A percentile compares a stretch with the other conserved stretches of the same genome.
These are phyloP conservation scores for Motacilla alba DNA, from an alignment of 2,113 vertebrate species.

Conservation along the genomic window DNA sequence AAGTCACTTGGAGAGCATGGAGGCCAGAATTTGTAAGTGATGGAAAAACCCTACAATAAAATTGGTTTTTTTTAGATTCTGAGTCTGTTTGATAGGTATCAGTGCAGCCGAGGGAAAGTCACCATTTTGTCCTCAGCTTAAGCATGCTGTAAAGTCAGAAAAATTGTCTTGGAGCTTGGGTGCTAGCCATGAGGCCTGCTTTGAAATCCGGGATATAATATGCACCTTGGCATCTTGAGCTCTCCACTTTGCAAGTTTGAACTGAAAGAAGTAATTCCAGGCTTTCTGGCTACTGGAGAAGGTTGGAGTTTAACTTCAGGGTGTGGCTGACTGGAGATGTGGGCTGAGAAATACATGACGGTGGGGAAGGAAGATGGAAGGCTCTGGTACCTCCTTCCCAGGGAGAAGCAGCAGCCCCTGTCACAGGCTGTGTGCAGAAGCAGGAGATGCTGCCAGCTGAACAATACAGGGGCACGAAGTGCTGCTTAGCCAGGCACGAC, in stretches of 20 bases:
- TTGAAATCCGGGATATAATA: not conserved
- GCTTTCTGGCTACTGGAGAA: not conserved
- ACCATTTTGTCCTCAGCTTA: not conserved
- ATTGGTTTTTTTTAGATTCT: not conserved
- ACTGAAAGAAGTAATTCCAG: not conserved
- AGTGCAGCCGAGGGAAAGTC: not conserved
- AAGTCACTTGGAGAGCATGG: not conserved
- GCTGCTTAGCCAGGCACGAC: constrained; percentile 48
- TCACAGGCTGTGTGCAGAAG: constrained; percentile 11
- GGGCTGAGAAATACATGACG: not conserved
- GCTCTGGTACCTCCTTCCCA: not conserved
- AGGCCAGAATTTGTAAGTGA: not conserved
- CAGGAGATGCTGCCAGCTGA: constrained; percentile 49
- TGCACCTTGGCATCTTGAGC: not conserved
- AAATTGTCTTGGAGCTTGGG: not conserved
- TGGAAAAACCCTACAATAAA: not conserved
- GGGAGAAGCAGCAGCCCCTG: not conserved
- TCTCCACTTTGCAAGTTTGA: not conserved
- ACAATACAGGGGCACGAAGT: constrained; percentile 15
- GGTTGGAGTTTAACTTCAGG: not conserved
- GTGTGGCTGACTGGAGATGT: not conserved
- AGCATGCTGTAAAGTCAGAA: not conserved
- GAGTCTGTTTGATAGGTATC: not conserved
- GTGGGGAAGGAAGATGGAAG: not conserved
- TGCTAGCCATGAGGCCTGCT: not conserved